Percentiles rank a stretch among this genome's conserved stretches.
phyloP scores from a whole-genome alignment of 2,888 invertebrate genomes.

The Cerceris rybyensis region DNA sequence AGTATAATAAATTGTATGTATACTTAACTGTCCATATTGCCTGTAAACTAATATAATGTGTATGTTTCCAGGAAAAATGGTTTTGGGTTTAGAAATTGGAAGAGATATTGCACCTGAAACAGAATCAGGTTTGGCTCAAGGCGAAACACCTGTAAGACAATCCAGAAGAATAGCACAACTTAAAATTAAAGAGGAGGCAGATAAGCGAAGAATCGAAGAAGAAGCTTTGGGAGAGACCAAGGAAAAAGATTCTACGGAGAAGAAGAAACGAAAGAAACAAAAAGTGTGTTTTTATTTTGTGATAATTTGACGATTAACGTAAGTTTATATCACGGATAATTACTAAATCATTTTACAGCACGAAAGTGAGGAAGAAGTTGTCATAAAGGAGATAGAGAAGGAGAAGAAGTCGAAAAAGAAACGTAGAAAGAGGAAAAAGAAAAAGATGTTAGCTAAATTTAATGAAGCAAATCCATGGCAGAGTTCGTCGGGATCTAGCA shows the following conservation, averaged over 20 bases:
- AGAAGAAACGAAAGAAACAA: conserved; percentile 78
- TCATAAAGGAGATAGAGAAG: conserved; percentile 72
- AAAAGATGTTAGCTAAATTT: conserved; percentile 79
- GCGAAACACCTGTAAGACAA: conserved; percentile 87
- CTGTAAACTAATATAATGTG: neutral
- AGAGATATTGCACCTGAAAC: conserved; percentile 71
- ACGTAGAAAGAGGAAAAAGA: conserved; percentile 80
- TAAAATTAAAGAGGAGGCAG: conserved; percentile 93
- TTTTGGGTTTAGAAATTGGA: conserved; percentile 83
- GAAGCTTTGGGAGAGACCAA: conserved; percentile 87
- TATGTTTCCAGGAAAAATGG: conserved; percentile 77
- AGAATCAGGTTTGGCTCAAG: conserved; percentile 64
- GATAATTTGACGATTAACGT: neutral
- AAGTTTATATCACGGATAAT: conserved; percentile 4
- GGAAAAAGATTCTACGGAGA: conserved; percentile 82
- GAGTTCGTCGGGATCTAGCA: conserved; percentile 84
- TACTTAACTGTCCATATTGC: neutral
- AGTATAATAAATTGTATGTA: neutral
- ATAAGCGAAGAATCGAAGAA: conserved; percentile 89
- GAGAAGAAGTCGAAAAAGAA: conserved; percentile 80
- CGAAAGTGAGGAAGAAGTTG: conserved; percentile 69
- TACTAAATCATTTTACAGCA: conserved; percentile 42
- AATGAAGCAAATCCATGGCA: conserved; percentile 85
- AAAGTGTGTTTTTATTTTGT: conserved; percentile 60
- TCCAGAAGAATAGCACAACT: conserved; percentile 93